These are phyloP conservation scores for Cotesia typhae DNA, from an alignment of 1,140 invertebrate species.

Conservation along the genomic window DNA sequence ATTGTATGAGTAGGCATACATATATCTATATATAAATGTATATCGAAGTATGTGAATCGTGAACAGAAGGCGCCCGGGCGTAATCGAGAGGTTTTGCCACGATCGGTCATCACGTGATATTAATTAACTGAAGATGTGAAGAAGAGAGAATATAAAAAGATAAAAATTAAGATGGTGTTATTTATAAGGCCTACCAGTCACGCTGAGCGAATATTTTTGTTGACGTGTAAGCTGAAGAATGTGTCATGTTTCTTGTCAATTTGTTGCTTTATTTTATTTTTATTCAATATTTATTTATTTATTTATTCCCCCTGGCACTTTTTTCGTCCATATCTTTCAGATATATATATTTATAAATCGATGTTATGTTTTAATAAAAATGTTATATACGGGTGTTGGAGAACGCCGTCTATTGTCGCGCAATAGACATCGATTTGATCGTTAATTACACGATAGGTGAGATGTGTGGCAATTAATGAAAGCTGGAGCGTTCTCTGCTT, in stretches of 20 bases:
- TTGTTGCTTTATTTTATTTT: neutral
- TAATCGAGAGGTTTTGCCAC: conserved; percentile 48
- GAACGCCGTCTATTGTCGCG: conserved; percentile 25
- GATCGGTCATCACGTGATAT: conserved; percentile 62
- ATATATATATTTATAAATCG: neutral
- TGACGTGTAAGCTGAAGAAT: conserved; percentile 16
- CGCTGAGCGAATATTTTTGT: conserved; percentile 15
- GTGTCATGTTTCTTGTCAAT: conserved; percentile 25
- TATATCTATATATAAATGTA: neutral
- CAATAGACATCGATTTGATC: conserved; percentile 26
- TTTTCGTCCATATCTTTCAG: neutral
- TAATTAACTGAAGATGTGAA: conserved; percentile 57
- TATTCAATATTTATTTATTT: neutral
- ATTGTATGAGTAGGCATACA: neutral
- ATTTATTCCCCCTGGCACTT: neutral
- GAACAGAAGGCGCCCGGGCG: conserved; percentile 28
- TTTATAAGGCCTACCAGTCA: conserved; percentile 53
- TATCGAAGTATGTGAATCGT: conserved; percentile 4
- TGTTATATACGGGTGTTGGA: neutral
- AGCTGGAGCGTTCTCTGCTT: conserved; percentile 17
- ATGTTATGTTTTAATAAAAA: conserved; percentile 9
- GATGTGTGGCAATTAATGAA: conserved; percentile 32
- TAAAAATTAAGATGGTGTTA: conserved; percentile 59
- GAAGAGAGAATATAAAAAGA: conserved; percentile 45
- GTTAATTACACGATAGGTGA: conserved; percentile 37